Percentiles rank a stretch among this genome's conserved stretches.
Conservation (phyloP, 2,797 vertebrate species). For the Garrulus glandarius region DNA sequence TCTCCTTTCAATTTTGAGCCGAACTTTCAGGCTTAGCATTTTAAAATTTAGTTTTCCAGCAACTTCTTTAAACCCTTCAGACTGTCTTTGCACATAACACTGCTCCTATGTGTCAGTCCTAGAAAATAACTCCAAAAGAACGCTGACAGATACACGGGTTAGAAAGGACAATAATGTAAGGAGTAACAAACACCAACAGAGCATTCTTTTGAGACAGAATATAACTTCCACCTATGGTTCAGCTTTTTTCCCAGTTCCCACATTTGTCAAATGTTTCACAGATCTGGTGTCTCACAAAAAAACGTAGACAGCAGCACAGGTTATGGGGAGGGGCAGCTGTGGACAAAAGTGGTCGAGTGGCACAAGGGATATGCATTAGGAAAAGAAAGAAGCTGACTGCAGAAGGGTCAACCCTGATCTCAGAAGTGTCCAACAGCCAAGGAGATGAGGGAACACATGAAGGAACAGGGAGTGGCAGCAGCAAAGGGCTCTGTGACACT, state of each 20-base stretch:
- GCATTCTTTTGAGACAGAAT: background rate
- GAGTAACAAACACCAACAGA: background rate
- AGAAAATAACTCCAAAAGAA: background rate
- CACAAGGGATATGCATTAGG: background rate
- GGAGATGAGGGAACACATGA: background rate
- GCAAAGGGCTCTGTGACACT: background rate
- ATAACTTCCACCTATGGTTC: background rate
- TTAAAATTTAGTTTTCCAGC: background rate
- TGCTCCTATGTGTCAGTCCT: background rate
- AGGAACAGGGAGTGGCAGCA: background rate
- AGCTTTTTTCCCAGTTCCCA: background rate
- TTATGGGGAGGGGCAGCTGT: background rate
- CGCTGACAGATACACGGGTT: background rate
- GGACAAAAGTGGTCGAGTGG: background rate
- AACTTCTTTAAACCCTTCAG: background rate
- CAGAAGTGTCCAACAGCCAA: background rate
- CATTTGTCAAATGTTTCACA: background rate
- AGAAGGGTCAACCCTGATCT: background rate
- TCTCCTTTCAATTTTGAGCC: background rate
- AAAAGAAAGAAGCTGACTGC: background rate
- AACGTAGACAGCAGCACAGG: background rate
- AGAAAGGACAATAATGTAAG: background rate
- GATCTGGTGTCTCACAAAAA: background rate
- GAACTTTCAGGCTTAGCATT: background rate
- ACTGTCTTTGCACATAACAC: background rate